Percentiles rank a stretch among this genome's conserved stretches.
These are phyloP conservation scores for Balanococcus diminutus DNA, from an alignment of 2,888 invertebrate genomes.

Conservation along the genomic window DNA sequence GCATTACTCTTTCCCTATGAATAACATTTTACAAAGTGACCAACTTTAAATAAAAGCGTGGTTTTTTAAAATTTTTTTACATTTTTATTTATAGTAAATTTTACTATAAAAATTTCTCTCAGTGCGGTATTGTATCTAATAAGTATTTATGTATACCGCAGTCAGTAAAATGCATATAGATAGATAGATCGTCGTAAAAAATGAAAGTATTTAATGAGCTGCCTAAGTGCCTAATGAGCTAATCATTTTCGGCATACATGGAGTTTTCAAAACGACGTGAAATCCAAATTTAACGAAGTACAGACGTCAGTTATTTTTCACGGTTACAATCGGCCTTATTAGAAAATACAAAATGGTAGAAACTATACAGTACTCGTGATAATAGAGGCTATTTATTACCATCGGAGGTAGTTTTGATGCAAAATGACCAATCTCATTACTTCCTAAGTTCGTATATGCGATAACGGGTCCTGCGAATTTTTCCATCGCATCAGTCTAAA, in stretches of 20 bases:
- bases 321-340: not conserved
- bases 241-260: not conserved
- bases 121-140: no score
- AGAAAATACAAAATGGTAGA: not conserved
- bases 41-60: no score
- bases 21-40: no score
- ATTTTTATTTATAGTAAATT: no score
- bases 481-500: not conserved
- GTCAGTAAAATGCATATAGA: not conserved
- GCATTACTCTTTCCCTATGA: no score
- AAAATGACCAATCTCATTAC: conserved; percentile 3
- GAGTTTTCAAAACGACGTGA: not conserved
- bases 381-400: not conserved
- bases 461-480: not conserved
- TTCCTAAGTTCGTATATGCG: not conserved
- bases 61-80: no score
- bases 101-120: no score
- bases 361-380: not conserved
- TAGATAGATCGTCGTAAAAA: not conserved
- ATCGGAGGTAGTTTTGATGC: not conserved
- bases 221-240: not conserved
- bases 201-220: conserved; percentile 25
- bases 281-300: conserved; percentile 26
- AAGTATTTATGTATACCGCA: no score
- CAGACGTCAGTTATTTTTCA: not conserved